These are phyloP conservation scores for Cephalopachus bancanus DNA, from an alignment of 2,797 vertebrate genomes.

Conservation along the genomic window DNA sequence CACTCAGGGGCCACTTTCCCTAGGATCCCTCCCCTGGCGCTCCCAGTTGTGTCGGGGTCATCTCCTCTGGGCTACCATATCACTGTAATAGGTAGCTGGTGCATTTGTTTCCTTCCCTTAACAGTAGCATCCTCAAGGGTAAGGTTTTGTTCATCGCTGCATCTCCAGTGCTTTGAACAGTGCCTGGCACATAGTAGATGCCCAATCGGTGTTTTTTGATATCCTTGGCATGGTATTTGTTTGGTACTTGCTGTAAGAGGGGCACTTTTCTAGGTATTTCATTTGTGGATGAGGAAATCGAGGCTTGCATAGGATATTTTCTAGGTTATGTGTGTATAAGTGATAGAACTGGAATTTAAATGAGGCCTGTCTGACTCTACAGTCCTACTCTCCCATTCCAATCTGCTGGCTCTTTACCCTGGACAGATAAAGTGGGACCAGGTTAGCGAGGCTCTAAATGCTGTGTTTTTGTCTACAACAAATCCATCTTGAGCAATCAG, in stretches of 20 bases:
- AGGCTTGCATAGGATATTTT: not conserved
- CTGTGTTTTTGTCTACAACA: not conserved
- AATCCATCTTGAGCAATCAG: constrained; percentile 36
- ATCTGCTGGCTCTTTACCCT: not conserved
- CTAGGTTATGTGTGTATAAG: not conserved
- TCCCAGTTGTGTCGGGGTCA: not conserved
- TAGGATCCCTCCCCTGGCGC: not conserved
- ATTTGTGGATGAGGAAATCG: not conserved
- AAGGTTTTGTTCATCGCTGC: not conserved
- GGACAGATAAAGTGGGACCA: not conserved
- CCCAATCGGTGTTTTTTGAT: not conserved
- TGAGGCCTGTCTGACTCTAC: not conserved
- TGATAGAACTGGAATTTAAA: not conserved
- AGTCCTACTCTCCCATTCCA: not conserved
- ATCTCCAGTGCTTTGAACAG: not conserved
- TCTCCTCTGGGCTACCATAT: not conserved
- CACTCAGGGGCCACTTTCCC: not conserved
- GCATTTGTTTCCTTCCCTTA: not conserved
- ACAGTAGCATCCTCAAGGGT: not conserved
- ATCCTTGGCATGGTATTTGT: not conserved
- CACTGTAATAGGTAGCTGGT: not conserved
- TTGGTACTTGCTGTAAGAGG: not conserved
- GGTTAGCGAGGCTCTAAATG: not conserved
- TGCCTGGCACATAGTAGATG: not conserved
- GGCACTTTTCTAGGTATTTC: constrained; percentile 10